Base-by-base conservation (phyloP, 2,797 vertebrate genomes). In the Knipowitschia caucasica region DNA sequence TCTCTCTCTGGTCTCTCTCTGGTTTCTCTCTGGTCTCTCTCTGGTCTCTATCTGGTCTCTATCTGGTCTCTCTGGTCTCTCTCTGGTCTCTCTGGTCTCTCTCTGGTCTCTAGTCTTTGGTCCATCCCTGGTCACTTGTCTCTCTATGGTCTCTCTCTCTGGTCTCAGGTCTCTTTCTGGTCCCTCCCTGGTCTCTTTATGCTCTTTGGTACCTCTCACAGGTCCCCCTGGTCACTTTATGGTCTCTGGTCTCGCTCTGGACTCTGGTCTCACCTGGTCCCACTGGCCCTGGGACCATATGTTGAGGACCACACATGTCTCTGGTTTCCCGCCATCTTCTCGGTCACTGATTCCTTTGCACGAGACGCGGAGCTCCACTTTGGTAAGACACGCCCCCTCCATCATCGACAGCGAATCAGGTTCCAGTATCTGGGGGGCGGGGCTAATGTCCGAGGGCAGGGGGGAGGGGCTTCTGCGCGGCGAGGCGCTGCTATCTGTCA, bases 221-320 rank as follows among this genome's bases (percentile, higher is more conserved):
- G 5, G 27, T 29, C 1, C 5, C 27, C 34, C 34, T 36, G 15
- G 33, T 15, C 4, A 6, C 6, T 17, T 6, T 20, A 2, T 14
- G 10, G 39, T 21, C 38, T n/a, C 20, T 6, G 21, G 10, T 21
- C 10, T 12, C 1, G 38, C 12, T 11, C 39, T 5, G 21, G 17
- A 11, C 8, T 2, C 21, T 7, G 20, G 23, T 70, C 82, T 49
- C 80, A 99, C 96, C 95, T 99, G 95, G 54, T 96, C 92, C 96
- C 96, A 99, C 69, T 95, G 94, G 5, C 96, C 94, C 0, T 97
- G 94, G 0, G 94, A 96, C 84, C 95, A 89, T 95, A 96, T 98
- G 77, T 98, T 98, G 55, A 99, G 92, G 72, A 96, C 83, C 52
- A 97, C 77, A 47, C 95, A 98, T 45, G 96, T 95, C 72, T 99